Evolutionary conservation across 2,888 invertebrate species (phyloP).

Genomic region (Eristalinus aeneus): DNA sequence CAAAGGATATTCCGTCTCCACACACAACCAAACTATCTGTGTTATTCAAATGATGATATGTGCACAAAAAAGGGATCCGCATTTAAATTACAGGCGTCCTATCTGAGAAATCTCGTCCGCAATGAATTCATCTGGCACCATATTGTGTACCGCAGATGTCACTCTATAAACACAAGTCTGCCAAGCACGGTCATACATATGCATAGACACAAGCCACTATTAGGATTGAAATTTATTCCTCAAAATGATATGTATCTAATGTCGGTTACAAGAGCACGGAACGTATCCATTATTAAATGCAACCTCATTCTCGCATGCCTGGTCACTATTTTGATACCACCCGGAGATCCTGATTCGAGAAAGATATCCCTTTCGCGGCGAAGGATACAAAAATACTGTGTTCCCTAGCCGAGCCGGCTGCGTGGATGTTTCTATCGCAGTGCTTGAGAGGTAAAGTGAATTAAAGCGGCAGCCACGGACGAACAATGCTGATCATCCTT

Average conservation of each 20-base stretch:
- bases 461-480: conserved; percentile 1
- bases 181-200: background rate
- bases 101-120: conserved; percentile 58
- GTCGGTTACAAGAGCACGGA: background rate
- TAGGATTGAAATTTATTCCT: conserved; percentile 57
- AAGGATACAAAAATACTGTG: background rate
- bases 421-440: background rate
- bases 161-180: conserved; percentile 28
- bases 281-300: conserved; percentile 47
- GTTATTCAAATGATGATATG: conserved; percentile 62
- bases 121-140: conserved; percentile 63
- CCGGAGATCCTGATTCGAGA: conserved; percentile 25
- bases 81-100: conserved; percentile 61
- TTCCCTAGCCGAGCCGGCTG: background rate
- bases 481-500: conserved; percentile 15
- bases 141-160: conserved; percentile 63
- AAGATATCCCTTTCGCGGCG: conserved; percentile 30
- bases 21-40: background rate
- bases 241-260: conserved; percentile 60
- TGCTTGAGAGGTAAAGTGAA: background rate
- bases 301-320: conserved; percentile 58
- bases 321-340: conserved; percentile 51
- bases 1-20: conserved; percentile 5
- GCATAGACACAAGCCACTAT: conserved; percentile 21
- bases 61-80: conserved; percentile 50